Conservation (phyloP, 2,888 invertebrate species). For the Tanytarsus gracilentus region DNA sequence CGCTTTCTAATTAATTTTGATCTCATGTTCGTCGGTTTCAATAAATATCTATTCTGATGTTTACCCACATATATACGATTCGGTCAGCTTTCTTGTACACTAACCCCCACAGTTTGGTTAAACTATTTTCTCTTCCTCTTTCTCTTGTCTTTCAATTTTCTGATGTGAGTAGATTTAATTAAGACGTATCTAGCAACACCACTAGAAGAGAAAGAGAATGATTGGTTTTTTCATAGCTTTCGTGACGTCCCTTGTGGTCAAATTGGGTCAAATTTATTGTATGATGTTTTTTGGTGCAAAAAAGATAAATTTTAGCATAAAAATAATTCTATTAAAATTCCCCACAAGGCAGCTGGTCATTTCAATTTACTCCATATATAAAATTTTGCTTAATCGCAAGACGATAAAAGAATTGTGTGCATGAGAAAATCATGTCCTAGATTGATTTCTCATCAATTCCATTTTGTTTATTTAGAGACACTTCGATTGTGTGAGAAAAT, state of each 20-base stretch:
- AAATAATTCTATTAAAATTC: no score
- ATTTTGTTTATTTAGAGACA: background rate
- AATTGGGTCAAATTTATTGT: no score
- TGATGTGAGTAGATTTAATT: conserved; percentile 7
- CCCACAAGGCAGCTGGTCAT: no score
- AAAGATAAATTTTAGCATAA: no score
- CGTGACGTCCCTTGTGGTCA: no score
- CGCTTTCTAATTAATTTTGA: conserved; percentile 26
- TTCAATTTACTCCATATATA: conserved; percentile 13
- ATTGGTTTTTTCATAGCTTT: no score
- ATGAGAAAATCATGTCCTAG: conserved; percentile 20
- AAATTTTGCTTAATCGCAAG: no score
- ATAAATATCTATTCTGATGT: conserved; percentile 21
- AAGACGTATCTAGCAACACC: conserved; percentile 9
- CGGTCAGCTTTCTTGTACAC: background rate
- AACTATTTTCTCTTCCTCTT: background rate
- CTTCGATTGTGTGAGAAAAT: no score
- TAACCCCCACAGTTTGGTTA: background rate
- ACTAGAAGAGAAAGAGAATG: background rate
- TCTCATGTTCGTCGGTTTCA: conserved; percentile 25
- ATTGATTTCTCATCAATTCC: conserved; percentile 23
- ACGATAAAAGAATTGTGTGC: background rate
- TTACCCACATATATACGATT: conserved; percentile 6
- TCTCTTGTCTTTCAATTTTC: background rate
- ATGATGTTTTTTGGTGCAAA: no score